Percentiles rank a stretch among this genome's conserved stretches.
Conservation (phyloP, 2,797 vertebrate species). For the Halcyon smyrnensis region DNA sequence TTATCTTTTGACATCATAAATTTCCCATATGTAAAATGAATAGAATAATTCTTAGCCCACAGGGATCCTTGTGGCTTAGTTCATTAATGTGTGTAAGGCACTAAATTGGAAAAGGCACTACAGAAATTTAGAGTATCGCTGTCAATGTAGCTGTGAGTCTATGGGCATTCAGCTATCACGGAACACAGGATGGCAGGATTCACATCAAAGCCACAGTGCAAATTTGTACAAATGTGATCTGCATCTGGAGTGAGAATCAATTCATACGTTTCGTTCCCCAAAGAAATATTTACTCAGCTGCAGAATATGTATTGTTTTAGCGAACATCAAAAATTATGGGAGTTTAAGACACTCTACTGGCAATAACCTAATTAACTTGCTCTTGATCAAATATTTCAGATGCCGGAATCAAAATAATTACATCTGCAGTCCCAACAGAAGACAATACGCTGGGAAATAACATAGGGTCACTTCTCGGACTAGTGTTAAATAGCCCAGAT, state of each 20-base stretch:
- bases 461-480: neutral
- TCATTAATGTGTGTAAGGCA: neutral
- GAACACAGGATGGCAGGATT: neutral
- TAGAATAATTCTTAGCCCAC: neutral
- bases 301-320: slow-evolving; percentile 26
- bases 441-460: slow-evolving; percentile 6
- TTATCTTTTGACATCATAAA: slow-evolving; percentile 4
- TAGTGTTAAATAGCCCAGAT: slow-evolving; percentile 5
- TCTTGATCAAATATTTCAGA: slow-evolving; percentile 37
- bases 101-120: neutral
- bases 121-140: neutral
- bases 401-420: slow-evolving; percentile 31
- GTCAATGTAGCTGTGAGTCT: neutral
- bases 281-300: slow-evolving; percentile 60
- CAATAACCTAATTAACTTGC: slow-evolving; percentile 43
- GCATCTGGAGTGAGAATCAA: slow-evolving; percentile 27
- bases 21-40: neutral
- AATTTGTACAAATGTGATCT: slow-evolving; percentile 12
- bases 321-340: slow-evolving; percentile 13
- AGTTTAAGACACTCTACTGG: slow-evolving; percentile 8
- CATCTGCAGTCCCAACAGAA: slow-evolving; percentile 12
- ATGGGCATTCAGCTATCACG: neutral
- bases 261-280: neutral
- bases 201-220: slow-evolving; percentile 38
- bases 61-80: neutral